Percentiles rank a stretch among this genome's conserved stretches.
These are phyloP conservation scores for Helleia helle DNA, from an alignment of 2,888 invertebrate species.

Conservation along the genomic window DNA sequence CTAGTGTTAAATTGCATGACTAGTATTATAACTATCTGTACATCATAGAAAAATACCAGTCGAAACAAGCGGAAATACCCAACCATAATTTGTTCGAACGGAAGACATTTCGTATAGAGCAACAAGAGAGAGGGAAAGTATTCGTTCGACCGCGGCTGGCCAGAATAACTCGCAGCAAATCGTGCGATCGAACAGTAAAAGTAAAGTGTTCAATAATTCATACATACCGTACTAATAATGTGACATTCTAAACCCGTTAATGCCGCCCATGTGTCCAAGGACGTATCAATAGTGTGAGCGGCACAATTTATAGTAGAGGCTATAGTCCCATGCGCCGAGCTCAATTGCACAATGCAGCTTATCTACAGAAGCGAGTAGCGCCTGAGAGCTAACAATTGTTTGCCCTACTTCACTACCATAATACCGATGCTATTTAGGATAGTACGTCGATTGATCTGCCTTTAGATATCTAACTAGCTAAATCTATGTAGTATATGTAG, in stretches of 20 bases:
- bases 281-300: conserved; percentile 56
- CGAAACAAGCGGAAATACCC: not conserved
- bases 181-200: conserved; percentile 40
- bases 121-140: conserved; percentile 58
- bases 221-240: conserved; percentile 18
- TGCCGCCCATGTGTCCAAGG: conserved; percentile 48
- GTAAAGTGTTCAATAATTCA: conserved; percentile 31
- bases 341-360: conserved; percentile 63
- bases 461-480: too few species aligned
- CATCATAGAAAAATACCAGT: conserved; percentile 6
- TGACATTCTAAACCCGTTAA: conserved; percentile 20
- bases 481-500: too few species aligned
- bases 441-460: conserved; percentile 16
- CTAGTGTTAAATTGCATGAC: not conserved
- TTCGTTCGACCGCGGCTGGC: conserved; percentile 45
- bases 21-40: not conserved
- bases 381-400: conserved; percentile 53
- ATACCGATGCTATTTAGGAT: conserved; percentile 40
- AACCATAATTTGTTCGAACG: not conserved
- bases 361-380: conserved; percentile 33
- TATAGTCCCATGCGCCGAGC: conserved; percentile 49
- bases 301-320: conserved; percentile 46
- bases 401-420: conserved; percentile 53
- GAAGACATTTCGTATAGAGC: not conserved
- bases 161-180: too few species aligned